Conservation (phyloP, 1,140 invertebrate genomes). For the Chionoecetes opilio region DNA sequence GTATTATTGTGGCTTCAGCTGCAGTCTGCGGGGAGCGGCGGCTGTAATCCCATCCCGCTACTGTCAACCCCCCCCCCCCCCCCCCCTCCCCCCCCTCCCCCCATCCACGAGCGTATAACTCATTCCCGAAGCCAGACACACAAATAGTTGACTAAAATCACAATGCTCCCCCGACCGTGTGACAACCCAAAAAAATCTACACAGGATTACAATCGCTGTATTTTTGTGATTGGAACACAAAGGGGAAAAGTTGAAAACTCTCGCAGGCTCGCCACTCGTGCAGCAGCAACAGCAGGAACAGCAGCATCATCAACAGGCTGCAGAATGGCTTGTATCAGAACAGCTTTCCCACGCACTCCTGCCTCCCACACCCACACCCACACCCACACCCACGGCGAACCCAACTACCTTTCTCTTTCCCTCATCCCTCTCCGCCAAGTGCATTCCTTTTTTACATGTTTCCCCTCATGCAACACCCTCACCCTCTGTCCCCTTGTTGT, state of each 20-base stretch:
- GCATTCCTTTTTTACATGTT: background rate
- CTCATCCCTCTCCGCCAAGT: background rate
- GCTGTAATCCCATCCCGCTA: conserved; percentile 30
- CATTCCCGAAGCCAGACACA: conserved; percentile 33
- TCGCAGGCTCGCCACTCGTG: background rate
- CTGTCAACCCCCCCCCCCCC: background rate
- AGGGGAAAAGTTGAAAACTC: conserved; percentile 28
- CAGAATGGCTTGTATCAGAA: background rate
- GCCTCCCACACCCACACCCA: conserved; percentile 25
- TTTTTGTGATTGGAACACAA: conserved; percentile 21
- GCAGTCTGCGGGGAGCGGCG: background rate
- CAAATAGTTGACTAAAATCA: conserved; percentile 21
- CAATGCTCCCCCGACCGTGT: conserved; percentile 5
- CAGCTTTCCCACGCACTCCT: background rate
- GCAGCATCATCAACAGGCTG: background rate
- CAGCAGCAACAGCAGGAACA: background rate
- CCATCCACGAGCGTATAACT: background rate
- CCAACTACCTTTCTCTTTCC: background rate
- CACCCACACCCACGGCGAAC: background rate
- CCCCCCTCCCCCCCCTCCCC: background rate
- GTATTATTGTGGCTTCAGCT: conserved; percentile 18
- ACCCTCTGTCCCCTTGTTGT: background rate
- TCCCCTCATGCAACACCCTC: background rate
- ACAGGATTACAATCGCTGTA: background rate
- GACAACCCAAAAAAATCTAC: background rate